Evolutionary conservation across 2,888 invertebrate genomes (phyloP).

Genomic region (Antitype chi): DNA sequence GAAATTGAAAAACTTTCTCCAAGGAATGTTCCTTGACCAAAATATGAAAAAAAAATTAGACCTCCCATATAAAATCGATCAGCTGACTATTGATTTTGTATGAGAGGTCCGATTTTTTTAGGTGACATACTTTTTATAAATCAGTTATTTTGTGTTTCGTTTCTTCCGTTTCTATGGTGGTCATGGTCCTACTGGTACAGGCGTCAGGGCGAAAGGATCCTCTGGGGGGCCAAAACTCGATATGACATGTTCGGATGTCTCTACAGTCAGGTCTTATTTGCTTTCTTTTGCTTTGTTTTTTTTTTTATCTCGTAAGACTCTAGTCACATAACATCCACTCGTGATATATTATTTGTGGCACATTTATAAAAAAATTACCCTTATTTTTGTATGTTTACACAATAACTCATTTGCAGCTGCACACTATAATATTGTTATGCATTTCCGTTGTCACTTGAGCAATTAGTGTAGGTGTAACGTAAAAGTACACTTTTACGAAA

Average conservation of each 20-base stretch:
- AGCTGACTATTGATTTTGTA: too few species aligned
- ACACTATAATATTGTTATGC: slow-evolving; percentile 17
- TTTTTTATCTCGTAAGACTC: too few species aligned
- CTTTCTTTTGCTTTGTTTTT: too few species aligned
- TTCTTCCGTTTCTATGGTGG: background rate
- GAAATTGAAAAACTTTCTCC: too few species aligned
- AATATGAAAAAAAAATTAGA: too few species aligned
- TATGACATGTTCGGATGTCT: background rate
- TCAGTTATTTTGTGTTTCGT: background rate
- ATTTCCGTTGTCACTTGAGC: slow-evolving; percentile 45
- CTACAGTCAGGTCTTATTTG: background rate
- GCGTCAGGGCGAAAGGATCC: background rate
- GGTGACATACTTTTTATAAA: too few species aligned
- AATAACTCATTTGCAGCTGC: background rate
- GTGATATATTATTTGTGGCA: too few species aligned
- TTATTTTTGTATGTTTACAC: background rate
- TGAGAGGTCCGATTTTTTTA: too few species aligned
- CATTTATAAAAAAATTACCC: too few species aligned
- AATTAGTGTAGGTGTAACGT: slow-evolving; percentile 57
- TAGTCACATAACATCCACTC: too few species aligned
- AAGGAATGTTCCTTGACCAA: too few species aligned
- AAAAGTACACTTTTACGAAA: slow-evolving; percentile 58
- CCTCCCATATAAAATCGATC: too few species aligned
- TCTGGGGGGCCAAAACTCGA: background rate
- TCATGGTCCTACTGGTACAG: background rate